A percentile compares a stretch with the other conserved stretches of the same genome.
phyloP scores from a whole-genome alignment of 2,113 vertebrate genomes.

The Nannospalax galili region DNA sequence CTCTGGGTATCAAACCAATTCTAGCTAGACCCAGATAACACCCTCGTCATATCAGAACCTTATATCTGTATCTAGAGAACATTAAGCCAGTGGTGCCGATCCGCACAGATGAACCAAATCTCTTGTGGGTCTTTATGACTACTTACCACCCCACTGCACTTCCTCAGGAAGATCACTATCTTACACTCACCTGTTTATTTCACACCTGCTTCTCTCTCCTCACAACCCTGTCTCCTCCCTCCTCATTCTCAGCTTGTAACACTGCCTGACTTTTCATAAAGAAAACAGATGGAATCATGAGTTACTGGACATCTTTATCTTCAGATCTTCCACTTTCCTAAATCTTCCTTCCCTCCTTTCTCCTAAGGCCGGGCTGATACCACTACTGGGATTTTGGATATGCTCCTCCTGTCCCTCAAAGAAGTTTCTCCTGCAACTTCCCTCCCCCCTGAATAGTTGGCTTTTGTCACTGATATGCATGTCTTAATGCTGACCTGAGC shows the following conservation, averaged over 20 bases:
- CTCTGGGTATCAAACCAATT: background rate
- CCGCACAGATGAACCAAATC: background rate
- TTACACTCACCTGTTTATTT: background rate
- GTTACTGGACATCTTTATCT: background rate
- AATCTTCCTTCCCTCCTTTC: background rate
- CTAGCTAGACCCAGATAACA: background rate
- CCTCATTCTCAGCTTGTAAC: background rate
- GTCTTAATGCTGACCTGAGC: background rate
- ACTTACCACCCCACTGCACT: rapidly evolving
- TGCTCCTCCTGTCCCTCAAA: too few species aligned
- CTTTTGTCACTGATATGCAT: background rate
- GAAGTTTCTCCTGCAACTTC: background rate
- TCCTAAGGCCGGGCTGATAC: background rate
- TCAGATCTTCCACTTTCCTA: background rate
- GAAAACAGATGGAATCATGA: background rate
- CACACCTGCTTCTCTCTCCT: background rate
- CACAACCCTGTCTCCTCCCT: background rate
- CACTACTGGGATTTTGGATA: background rate
- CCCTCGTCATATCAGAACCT: background rate
- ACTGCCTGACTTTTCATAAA: background rate
- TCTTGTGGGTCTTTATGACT: background rate
- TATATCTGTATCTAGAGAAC: background rate
- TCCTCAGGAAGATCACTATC: background rate
- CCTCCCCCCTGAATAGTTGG: background rate
- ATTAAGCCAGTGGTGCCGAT: background rate